Conservation (phyloP, 2,797 vertebrate species). For the Discoglossus pictus region DNA sequence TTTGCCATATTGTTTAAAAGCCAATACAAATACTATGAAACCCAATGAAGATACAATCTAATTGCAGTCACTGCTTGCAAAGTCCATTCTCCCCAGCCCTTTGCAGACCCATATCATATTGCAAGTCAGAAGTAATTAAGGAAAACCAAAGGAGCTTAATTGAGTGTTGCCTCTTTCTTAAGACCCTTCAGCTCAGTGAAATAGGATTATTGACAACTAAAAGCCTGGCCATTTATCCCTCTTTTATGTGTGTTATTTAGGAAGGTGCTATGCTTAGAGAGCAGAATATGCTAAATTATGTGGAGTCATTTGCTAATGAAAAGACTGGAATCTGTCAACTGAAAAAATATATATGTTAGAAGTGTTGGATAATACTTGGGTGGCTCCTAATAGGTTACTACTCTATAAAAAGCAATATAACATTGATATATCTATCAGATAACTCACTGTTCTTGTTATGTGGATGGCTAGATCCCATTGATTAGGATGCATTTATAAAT, state of each 20-base stretch:
- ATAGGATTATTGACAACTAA: conserved; percentile 54
- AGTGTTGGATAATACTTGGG: too few species aligned
- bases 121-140: conserved; percentile 66
- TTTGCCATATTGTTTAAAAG: too few species aligned
- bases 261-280: conserved; percentile 9
- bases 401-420: too few species aligned
- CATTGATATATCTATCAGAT: too few species aligned
- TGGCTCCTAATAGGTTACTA: too few species aligned
- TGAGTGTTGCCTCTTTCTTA: conserved; percentile 63
- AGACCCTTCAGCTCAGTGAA: conserved; percentile 48
- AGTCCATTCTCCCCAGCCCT: conserved; percentile 31
- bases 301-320: conserved; percentile 33
- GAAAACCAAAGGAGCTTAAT: conserved; percentile 67
- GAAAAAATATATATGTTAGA: too few species aligned
- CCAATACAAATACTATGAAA: too few species aligned
- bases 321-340: neutral
- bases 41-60: too few species aligned
- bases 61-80: too few species aligned
- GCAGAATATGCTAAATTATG: conserved; percentile 48
- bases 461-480: too few species aligned
- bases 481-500: too few species aligned
- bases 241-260: conserved; percentile 39
- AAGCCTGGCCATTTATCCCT: conserved; percentile 46
- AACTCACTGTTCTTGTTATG: too few species aligned
- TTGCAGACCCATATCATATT: conserved; percentile 32